These are phyloP conservation scores for Tigriopus japonicus DNA, from an alignment of 1,140 invertebrate species.

Conservation along the genomic window DNA sequence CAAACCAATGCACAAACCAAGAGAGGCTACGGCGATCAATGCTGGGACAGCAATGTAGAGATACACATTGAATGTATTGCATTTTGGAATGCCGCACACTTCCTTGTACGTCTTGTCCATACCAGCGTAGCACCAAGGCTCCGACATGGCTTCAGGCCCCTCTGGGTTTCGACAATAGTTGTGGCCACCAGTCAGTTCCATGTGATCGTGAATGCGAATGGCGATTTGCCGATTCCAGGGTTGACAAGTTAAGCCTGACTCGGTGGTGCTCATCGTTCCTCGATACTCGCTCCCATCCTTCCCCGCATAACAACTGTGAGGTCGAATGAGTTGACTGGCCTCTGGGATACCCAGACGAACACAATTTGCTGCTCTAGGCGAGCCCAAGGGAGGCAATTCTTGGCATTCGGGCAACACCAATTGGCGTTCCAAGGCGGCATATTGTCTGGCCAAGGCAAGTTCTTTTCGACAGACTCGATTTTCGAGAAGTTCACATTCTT, in stretches of 20 bases:
- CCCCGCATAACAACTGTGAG: constrained; percentile 62
- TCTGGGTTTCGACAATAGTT: constrained; percentile 83
- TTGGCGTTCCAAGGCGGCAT: constrained; percentile 59
- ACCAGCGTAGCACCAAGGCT: constrained; percentile 62
- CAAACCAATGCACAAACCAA: not conserved
- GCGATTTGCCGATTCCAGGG: constrained; percentile 61
- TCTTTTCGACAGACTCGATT: constrained; percentile 75
- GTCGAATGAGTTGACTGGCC: constrained; percentile 11
- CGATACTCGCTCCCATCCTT: constrained; percentile 52
- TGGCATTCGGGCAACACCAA: constrained; percentile 67
- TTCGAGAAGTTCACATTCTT: constrained; percentile 41
- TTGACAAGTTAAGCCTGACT: constrained; percentile 49
- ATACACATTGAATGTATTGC: constrained; percentile 29
- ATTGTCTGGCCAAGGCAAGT: constrained; percentile 76
- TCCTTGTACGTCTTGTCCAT: constrained; percentile 36
- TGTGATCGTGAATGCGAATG: constrained; percentile 49
- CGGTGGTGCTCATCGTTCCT: constrained; percentile 48
- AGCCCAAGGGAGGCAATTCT: constrained; percentile 52
- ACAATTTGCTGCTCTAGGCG: constrained; percentile 47
- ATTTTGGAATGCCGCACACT: constrained; percentile 62
- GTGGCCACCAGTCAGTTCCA: constrained; percentile 62
- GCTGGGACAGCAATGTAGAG: constrained; percentile 36
- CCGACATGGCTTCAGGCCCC: constrained; percentile 31
- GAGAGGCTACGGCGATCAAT: constrained; percentile 27
- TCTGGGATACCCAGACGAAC: constrained; percentile 52